These are phyloP conservation scores for Dendrocincla fuliginosa DNA, from an alignment of 2,797 vertebrate species.

Conservation along the genomic window DNA sequence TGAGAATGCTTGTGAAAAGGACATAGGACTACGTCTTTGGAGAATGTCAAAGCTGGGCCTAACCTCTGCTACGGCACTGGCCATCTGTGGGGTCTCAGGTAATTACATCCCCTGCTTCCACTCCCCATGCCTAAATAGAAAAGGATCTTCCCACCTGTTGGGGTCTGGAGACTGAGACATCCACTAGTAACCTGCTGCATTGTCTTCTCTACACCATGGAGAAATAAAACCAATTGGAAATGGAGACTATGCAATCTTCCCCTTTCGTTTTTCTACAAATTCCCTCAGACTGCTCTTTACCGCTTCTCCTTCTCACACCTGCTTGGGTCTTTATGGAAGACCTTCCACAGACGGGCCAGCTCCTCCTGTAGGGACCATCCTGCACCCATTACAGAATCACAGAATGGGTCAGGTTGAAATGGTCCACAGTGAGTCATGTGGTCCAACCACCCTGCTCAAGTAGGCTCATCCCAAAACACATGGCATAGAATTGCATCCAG, in stretches of 20 bases:
- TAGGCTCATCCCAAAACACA: not conserved
- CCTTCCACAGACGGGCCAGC: not conserved
- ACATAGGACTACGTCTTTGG: no score
- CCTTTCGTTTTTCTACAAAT: not conserved
- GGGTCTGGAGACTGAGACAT: not conserved
- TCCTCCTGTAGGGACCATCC: fast-evolving
- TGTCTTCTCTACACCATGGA: fast-evolving
- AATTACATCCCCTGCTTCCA: not conserved
- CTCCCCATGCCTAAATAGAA: fast-evolving
- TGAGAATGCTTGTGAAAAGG: fast-evolving
- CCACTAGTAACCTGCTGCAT: not conserved
- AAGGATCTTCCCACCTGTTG: fast-evolving
- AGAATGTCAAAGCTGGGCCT: not conserved
- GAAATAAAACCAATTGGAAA: not conserved
- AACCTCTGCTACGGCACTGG: not conserved
- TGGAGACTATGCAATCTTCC: fast-evolving
- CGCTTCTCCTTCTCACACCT: not conserved
- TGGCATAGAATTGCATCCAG: not conserved
- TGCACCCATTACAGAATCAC: fast-evolving
- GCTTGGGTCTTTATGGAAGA: fast-evolving
- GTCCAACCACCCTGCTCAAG: not conserved
- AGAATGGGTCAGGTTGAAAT: not conserved
- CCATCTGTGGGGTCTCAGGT: fast-evolving
- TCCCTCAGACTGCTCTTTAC: not conserved
- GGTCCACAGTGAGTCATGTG: not conserved